Percentiles rank a stretch among this genome's conserved stretches.
These are phyloP conservation scores for Cryptoprocta ferox DNA, from an alignment of 2,797 vertebrate species.

Conservation along the genomic window DNA sequence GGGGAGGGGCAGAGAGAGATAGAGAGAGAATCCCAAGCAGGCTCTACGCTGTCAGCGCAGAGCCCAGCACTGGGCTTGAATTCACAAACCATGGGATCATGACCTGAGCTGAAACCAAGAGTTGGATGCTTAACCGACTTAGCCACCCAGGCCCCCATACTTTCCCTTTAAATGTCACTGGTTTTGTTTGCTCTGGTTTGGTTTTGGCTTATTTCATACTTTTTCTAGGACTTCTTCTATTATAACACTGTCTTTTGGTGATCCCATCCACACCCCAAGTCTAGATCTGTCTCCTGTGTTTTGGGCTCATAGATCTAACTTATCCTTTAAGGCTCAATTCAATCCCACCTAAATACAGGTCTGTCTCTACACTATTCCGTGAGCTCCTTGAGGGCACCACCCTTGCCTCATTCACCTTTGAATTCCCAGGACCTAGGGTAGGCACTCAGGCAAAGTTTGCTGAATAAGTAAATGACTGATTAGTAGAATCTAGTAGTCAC, in stretches of 20 bases:
- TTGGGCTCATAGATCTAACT: neutral
- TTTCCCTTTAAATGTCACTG: neutral
- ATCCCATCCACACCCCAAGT: neutral
- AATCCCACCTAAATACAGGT: neutral
- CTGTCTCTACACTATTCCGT: neutral
- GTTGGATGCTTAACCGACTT: neutral
- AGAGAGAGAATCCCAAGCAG: neutral
- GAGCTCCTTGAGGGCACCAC: neutral
- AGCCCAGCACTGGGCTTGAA: neutral
- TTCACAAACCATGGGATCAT: neutral
- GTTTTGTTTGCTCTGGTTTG: neutral
- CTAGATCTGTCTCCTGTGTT: neutral
- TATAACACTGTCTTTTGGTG: neutral
- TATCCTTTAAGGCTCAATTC: neutral
- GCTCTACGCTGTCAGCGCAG: too few relatives aligned
- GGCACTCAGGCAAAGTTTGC: neutral
- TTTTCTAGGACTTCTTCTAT: neutral
- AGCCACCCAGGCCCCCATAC: neutral
- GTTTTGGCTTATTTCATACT: neutral
- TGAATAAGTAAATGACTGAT: neutral
- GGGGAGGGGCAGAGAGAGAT: neutral
- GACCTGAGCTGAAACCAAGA: neutral
- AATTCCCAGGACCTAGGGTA: constrained; percentile 2
- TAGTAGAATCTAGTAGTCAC: constrained; percentile 28
- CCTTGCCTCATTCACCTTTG: neutral